Evolutionary conservation across 2,888 invertebrate genomes (phyloP).

Genomic region (Sarcophaga subvicina): DNA sequence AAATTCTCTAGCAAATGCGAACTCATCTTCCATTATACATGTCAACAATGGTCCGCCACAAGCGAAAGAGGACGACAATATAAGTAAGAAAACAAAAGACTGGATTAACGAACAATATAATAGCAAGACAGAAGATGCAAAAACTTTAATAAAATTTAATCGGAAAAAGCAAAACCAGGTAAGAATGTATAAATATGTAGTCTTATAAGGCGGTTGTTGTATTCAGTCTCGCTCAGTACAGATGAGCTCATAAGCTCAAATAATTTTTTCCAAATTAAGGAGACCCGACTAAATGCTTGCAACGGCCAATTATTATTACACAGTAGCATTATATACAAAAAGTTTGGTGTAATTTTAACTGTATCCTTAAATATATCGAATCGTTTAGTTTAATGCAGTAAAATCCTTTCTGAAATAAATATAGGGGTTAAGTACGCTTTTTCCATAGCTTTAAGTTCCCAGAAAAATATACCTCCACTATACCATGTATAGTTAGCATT

Average conservation of each 20-base stretch:
- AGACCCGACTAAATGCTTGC: not conserved
- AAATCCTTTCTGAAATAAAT: too few species aligned
- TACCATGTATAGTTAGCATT: too few species aligned
- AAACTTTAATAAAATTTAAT: not conserved
- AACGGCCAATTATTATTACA: too few species aligned
- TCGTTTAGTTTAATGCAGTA: too few species aligned
- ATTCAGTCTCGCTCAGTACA: too few species aligned
- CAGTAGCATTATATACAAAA: too few species aligned
- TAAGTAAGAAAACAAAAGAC: conserved; percentile 53
- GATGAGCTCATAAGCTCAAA: not conserved
- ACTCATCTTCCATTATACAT: conserved; percentile 16
- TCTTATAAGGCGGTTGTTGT: too few species aligned
- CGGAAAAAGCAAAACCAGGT: conserved; percentile 32
- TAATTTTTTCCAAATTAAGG: not conserved
- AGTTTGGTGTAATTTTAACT: too few species aligned
- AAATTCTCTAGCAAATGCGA: conserved; percentile 31
- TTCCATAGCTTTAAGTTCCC: too few species aligned
- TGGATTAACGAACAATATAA: conserved; percentile 52
- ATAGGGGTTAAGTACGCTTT: too few species aligned
- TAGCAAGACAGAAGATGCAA: conserved; percentile 32
- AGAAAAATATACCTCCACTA: too few species aligned
- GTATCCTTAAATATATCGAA: too few species aligned
- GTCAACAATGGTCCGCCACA: not conserved
- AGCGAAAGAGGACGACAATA: conserved; percentile 4
- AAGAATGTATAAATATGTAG: not conserved